phyloP scores from a whole-genome alignment of 1,140 invertebrate genomes.

The Lasioglossum baleicum region DNA sequence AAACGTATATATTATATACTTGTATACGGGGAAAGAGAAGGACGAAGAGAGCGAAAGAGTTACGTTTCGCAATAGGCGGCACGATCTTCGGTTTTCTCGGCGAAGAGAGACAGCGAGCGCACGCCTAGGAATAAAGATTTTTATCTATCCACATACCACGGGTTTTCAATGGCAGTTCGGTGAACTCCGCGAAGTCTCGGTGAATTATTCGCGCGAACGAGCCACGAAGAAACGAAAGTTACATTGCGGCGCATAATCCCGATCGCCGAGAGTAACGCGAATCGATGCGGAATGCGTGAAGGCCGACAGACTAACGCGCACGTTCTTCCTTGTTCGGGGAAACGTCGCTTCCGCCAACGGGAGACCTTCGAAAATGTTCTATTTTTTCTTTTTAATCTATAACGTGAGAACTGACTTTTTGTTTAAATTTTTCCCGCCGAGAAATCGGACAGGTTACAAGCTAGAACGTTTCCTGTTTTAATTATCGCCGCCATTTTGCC shows the following conservation, averaged over 20 bases:
- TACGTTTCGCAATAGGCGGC: not conserved
- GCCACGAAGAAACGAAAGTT: conserved; percentile 68
- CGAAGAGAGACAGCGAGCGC: not conserved
- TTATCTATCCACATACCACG: not conserved
- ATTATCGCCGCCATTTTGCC: not conserved
- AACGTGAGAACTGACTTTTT: too few relatives aligned
- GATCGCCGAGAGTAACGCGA: conserved; percentile 7
- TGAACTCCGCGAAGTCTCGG: not conserved
- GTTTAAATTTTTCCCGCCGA: too few relatives aligned
- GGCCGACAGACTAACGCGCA: conserved; percentile 67
- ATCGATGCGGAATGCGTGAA: conserved; percentile 58
- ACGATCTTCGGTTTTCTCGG: not conserved
- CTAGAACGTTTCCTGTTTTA: too few relatives aligned
- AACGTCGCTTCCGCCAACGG: conserved; percentile 56
- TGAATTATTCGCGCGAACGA: conserved; percentile 8
- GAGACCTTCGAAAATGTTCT: not conserved
- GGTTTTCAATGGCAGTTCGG: not conserved
- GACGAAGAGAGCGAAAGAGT: too few relatives aligned
- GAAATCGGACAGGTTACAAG: too few relatives aligned
- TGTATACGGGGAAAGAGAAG: too few relatives aligned
- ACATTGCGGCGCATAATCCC: conserved; percentile 7
- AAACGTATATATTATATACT: not conserved
- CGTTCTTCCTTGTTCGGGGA: conserved; percentile 72
- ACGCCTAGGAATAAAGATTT: not conserved
- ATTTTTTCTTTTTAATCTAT: too few relatives aligned